Evolutionary conservation across 2,113 vertebrate species (phyloP).

Genomic region (Antigone vipio): DNA sequence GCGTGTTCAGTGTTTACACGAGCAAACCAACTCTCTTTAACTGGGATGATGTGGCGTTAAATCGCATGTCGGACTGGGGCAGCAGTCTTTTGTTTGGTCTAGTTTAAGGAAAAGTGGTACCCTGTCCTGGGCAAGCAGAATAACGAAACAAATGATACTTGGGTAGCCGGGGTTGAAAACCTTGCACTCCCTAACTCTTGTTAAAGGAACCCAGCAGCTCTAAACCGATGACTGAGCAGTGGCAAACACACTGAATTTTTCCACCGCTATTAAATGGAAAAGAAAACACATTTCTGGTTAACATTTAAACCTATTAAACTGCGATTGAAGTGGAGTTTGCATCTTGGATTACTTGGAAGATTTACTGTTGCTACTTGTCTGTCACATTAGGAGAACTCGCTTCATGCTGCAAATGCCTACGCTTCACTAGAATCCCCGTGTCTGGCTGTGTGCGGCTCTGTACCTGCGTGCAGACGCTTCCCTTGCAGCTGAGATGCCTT

Average conservation of each 20-base stretch:
- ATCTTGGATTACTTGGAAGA: not conserved
- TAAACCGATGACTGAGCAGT: not conserved
- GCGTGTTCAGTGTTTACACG: not conserved
- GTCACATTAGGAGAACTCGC: not conserved
- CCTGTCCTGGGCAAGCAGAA: not conserved
- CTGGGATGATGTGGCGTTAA: not conserved
- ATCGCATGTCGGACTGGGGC: not conserved
- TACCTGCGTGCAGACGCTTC: fast-evolving
- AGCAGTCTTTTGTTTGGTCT: not conserved
- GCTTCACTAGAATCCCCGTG: fast-evolving
- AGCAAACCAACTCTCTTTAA: not conserved
- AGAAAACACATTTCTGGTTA: not conserved
- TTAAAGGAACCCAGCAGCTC: not conserved
- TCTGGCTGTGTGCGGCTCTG: not conserved
- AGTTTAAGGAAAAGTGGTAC: not conserved
- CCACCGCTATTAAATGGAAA: not conserved
- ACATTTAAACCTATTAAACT: not conserved
- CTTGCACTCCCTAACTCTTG: not conserved
- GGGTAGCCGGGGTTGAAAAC: not conserved
- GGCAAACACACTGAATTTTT: not conserved
- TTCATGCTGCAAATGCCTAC: not conserved
- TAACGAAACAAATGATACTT: not conserved
- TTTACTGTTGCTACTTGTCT: not conserved
- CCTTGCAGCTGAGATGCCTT: not conserved
- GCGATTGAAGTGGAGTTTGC: not conserved